These are phyloP conservation scores for Conistra vaccinii DNA, from an alignment of 2,888 invertebrate species.

Conservation along the genomic window DNA sequence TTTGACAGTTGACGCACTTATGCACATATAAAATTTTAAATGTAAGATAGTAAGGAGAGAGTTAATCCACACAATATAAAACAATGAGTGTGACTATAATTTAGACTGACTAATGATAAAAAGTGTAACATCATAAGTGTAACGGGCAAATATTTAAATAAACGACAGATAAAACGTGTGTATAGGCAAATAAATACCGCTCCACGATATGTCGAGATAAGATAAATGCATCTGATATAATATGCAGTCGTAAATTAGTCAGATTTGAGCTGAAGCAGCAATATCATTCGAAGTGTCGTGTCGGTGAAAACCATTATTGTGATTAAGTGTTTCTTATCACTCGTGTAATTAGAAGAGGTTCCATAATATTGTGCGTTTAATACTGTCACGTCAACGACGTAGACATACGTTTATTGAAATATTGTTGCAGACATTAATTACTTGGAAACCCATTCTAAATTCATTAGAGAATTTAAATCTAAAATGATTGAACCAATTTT, in stretches of 20 bases:
- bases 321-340: constrained; percentile 13
- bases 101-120: constrained; percentile 44
- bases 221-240: constrained; percentile 68
- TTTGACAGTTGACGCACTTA: neutral
- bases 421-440: neutral
- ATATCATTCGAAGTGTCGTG: constrained; percentile 12
- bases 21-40: neutral
- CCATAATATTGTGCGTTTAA: neutral
- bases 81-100: constrained; percentile 11
- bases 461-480: constrained; percentile 13
- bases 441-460: constrained; percentile 17
- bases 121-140: constrained; percentile 64
- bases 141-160: constrained; percentile 68
- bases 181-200: constrained; percentile 68
- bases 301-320: constrained; percentile 33
- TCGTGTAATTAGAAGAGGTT: constrained; percentile 11
- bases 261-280: constrained; percentile 47
- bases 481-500: constrained; percentile 7
- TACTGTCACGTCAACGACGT: neutral
- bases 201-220: constrained; percentile 70
- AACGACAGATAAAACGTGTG: constrained; percentile 65
- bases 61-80: constrained; percentile 1
- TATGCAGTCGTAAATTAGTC: constrained; percentile 64
- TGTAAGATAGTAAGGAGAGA: neutral
- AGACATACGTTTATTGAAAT: neutral